Conservation (phyloP, 1,140 invertebrate genomes). For the Lamellibrachia luymesi region DNA sequence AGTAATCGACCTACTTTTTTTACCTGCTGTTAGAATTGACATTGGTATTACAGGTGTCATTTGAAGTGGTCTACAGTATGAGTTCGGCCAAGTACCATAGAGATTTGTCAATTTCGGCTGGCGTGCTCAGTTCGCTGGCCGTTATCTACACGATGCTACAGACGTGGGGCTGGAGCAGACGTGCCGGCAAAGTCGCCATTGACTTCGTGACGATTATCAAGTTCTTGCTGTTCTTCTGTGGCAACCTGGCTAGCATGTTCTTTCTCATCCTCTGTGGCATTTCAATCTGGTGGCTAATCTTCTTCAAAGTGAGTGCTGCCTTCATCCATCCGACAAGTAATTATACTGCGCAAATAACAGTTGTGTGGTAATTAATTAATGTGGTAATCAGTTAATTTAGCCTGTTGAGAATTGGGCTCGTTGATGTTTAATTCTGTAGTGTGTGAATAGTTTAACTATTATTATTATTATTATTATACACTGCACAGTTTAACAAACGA, state of each 20-base stretch:
- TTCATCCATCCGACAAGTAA: too few species aligned
- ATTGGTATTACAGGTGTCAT: conserved; percentile 57
- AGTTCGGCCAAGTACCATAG: conserved; percentile 55
- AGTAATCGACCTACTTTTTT: too few species aligned
- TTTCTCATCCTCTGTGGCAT: conserved; percentile 66
- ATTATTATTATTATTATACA: too few species aligned
- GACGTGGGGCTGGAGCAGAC: conserved; percentile 65
- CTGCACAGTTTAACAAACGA: too few species aligned
- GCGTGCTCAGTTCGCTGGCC: conserved; percentile 64
- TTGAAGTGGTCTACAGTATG: conserved; percentile 64
- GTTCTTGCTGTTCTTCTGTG: conserved; percentile 66
- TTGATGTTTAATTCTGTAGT: too few species aligned
- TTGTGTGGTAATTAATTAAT: too few species aligned
- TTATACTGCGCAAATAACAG: too few species aligned
- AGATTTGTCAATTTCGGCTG: conserved; percentile 63
- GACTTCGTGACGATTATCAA: conserved; percentile 63
- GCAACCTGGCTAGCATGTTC: conserved; percentile 69
- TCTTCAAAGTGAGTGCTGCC: conserved; percentile 65
- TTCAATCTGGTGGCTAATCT: conserved; percentile 69
- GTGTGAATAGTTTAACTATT: too few species aligned
- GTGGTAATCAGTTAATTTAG: too few species aligned
- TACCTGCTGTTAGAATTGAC: background rate
- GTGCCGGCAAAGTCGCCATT: conserved; percentile 54
- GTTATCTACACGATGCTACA: conserved; percentile 66
- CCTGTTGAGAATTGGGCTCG: too few species aligned